Conservation (phyloP, 2,797 vertebrate genomes). For the Aulostomus chinensis region DNA sequence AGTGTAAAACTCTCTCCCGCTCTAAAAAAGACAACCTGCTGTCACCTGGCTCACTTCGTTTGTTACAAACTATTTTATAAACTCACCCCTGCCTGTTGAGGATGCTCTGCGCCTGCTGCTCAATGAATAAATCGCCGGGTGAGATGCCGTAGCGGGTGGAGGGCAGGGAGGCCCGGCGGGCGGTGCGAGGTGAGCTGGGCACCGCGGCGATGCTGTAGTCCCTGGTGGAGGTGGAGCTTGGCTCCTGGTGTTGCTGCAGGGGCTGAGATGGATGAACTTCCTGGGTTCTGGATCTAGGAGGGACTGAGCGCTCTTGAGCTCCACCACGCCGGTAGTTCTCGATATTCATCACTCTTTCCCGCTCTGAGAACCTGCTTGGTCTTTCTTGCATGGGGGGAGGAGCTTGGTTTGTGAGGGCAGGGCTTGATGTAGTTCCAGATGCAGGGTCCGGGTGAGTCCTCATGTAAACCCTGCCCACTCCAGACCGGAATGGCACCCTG, state of each 20-base stretch:
- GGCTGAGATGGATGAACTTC: constrained; percentile 34
- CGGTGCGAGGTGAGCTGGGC: constrained; percentile 84
- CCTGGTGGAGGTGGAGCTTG: constrained; percentile 69
- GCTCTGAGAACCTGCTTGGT: constrained; percentile 65
- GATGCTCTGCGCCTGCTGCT: constrained; percentile 85
- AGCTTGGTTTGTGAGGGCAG: constrained; percentile 38
- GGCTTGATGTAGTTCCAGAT: constrained; percentile 27
- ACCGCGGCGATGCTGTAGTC: constrained; percentile 78
- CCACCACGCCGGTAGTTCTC: constrained; percentile 79
- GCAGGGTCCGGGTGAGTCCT: constrained; percentile 59
- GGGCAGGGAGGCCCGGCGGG: constrained; percentile 80
- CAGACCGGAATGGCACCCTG: constrained; percentile 72
- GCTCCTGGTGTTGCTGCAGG: constrained; percentile 52
- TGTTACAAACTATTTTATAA: constrained; percentile 1
- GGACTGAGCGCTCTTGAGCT: constrained; percentile 42
- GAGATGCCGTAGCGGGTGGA: constrained; percentile 85
- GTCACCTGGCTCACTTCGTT: too few species aligned
- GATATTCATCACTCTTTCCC: constrained; percentile 81
- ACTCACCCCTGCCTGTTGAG: constrained; percentile 90
- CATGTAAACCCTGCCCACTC: constrained; percentile 80
- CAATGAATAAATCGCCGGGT: constrained; percentile 84
- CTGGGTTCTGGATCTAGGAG: constrained; percentile 46
- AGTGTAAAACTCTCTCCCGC: too few species aligned
- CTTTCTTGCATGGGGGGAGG: constrained; percentile 57
- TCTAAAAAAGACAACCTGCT: too few species aligned